Evolutionary conservation across 1,140 invertebrate species (phyloP).

Genomic region (Hypsibius dujardini): DNA sequence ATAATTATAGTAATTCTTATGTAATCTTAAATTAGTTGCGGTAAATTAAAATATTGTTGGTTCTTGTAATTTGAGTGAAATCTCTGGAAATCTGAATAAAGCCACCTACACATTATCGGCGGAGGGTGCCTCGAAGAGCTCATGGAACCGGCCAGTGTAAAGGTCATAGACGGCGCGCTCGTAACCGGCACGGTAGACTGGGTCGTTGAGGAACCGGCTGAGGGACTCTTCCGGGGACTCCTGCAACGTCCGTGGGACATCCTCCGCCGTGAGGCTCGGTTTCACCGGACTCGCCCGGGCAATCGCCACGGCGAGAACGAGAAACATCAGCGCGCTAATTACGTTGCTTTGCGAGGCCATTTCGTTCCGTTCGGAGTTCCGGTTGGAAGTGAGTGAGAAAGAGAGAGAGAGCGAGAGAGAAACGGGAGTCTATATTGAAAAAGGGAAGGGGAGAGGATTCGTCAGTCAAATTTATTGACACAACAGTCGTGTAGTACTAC

Average conservation of each 20-base stretch:
- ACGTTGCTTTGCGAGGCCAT: too few relatives aligned
- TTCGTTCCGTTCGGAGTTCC: too few relatives aligned
- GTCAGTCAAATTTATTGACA: too few relatives aligned
- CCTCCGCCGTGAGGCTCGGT: background rate
- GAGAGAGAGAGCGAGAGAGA: too few relatives aligned
- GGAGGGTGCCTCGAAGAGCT: background rate
- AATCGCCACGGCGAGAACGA: background rate
- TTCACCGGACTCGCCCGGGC: background rate
- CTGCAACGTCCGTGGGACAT: background rate
- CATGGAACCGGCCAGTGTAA: background rate
- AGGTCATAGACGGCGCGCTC: conserved; percentile 12
- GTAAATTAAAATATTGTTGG: background rate
- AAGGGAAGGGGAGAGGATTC: too few relatives aligned
- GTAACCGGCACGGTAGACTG: conserved; percentile 5
- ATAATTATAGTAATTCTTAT: background rate
- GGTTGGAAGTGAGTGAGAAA: too few relatives aligned
- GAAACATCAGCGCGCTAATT: too few relatives aligned
- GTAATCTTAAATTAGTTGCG: background rate
- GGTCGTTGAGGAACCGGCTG: conserved; percentile 1
- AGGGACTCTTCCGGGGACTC: background rate
- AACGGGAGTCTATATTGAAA: too few relatives aligned
- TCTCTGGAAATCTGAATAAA: background rate
- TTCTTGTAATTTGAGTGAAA: background rate
- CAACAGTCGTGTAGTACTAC: too few relatives aligned
- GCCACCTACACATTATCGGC: background rate